Base-by-base conservation (phyloP, 2,113 vertebrate genomes). In the Corvus hawaiiensis region DNA sequence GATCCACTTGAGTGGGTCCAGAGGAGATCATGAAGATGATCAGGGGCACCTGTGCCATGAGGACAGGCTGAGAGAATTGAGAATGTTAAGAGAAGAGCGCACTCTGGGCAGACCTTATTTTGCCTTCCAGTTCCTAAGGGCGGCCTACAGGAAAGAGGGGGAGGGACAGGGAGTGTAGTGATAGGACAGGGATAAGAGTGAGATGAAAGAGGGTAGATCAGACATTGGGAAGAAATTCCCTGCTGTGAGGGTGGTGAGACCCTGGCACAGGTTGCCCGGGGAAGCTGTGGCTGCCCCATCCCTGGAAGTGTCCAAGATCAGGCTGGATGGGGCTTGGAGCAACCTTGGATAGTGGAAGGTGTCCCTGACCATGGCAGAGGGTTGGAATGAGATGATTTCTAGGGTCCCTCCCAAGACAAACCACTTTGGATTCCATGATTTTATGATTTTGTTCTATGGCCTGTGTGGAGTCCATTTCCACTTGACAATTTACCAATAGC, bases 131-230 rank as follows among this genome's bases (percentile, higher is more conserved):
- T 28, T 48, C 46, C 8, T 55, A 20, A 74, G 86, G 19, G 35
- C 11, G 18, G 4, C 14, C 61, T 35, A 28, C 5, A 55, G 35
- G 9, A 61, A 28, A 62, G 48, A 5, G 43, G 17, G 18, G 15
- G 54, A 67, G 15, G 23, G 33, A n/a, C 37, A 63, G 32, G 12
- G 27, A 63, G 13, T 14, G 19, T 16, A 51, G 32, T 6, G 22
- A 41, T 5, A 56, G 51, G 32, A 28, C 1, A 1, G 19, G 7
- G 16, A 4, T 26, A 35, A 69, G 1, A 3, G 22, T 71, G 62
- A 71, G 32, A 11, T 20, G 9, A 54, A 63, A 56, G 18, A 3
- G 15, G 13, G 39, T 7, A 22, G 22, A 49, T 69, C 37, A 22
- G 32, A 28, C 5, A 32, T 13, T 20, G 35, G 54, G 24, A 48